Base-by-base conservation (phyloP, 1,140 invertebrate genomes). In the Physella acuta region DNA sequence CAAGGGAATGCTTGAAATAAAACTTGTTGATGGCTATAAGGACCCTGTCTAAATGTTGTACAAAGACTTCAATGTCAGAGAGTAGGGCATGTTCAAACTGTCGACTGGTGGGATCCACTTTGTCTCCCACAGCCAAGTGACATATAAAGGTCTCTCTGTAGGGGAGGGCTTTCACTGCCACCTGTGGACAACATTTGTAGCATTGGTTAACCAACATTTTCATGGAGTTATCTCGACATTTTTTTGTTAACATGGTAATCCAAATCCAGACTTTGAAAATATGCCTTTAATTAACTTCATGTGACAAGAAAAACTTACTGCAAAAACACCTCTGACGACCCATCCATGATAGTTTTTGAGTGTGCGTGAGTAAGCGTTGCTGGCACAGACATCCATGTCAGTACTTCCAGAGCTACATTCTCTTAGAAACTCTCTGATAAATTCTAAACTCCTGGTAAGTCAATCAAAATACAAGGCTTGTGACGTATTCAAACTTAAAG, bases 261-360 rank as follows among this genome's bases (percentile, higher is more conserved):
- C 11, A 11, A 49, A 49, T 49, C 11, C n/a, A 11, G 11, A 49
- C 44, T 11, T 49, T 49, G 11, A 11, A 49, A 49, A 11, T 14
- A 49, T n/a, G n/a, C n/a, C 44, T 14, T 14, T 14, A n/a, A n/a
- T n/a, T n/a, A n/a, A n/a, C n/a, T n/a, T n/a, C n/a, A n/a, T n/a
- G n/a, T n/a, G n/a, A n/a, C n/a, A n/a, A n/a, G n/a, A n/a, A n/a
- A n/a, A n/a, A n/a, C n/a, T 82, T 73, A 85, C 84, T 51, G 78
- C 78, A 78, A 85, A 84, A 0, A 82, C 80, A 24, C 83, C 80
- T 63, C 83, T 72, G 3, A 84, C 79, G 33, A 85, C 82, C 81
- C 82, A 84, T 17, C 82, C 79, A 77, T 85, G 84, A 71, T 75
- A 85, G 26, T 76, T 75, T 70, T 80, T 84, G n/a, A 85, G 73